A percentile compares a stretch with the other conserved stretches of the same genome.
These are phyloP conservation scores for Pongo abelii DNA, from an alignment of 2,113 vertebrate genomes.

Conservation along the genomic window DNA sequence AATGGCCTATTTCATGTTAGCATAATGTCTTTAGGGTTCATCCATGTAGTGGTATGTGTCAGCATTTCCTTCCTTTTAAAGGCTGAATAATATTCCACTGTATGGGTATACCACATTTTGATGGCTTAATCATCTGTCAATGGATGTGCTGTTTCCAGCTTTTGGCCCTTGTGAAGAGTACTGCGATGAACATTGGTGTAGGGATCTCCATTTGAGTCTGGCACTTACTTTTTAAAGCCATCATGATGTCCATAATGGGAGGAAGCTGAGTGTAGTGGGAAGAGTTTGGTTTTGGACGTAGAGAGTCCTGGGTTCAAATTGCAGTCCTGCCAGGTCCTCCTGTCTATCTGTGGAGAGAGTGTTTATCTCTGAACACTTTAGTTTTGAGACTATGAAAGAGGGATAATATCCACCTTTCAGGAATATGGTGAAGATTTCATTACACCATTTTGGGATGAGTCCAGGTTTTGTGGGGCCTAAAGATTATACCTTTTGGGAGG, in stretches of 20 bases:
- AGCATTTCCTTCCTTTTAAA: not conserved
- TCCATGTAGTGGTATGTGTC: not conserved
- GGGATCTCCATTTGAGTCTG: not conserved
- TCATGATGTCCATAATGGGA: not conserved
- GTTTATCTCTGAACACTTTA: not conserved
- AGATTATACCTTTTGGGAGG: not conserved
- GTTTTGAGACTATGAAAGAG: not conserved
- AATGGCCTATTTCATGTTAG: not conserved
- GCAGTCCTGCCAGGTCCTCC: not conserved
- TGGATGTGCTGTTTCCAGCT: not conserved
- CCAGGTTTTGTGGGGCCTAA: not conserved
- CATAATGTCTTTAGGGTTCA: not conserved
- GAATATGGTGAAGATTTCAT: conserved; percentile 21
- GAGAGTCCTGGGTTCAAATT: not conserved
- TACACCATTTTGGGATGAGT: not conserved
- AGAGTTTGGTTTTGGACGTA: not conserved
- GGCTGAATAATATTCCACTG: not conserved
- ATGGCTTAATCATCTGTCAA: not conserved
- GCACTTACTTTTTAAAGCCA: not conserved
- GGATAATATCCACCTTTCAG: not conserved
- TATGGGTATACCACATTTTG: not conserved
- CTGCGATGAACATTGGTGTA: not conserved
- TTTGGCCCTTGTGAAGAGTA: not conserved
- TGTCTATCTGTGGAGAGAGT: not conserved
- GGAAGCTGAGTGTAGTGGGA: not conserved